Evolutionary conservation across 2,888 invertebrate species (phyloP).

Genomic region (Tenthredo amoena): DNA sequence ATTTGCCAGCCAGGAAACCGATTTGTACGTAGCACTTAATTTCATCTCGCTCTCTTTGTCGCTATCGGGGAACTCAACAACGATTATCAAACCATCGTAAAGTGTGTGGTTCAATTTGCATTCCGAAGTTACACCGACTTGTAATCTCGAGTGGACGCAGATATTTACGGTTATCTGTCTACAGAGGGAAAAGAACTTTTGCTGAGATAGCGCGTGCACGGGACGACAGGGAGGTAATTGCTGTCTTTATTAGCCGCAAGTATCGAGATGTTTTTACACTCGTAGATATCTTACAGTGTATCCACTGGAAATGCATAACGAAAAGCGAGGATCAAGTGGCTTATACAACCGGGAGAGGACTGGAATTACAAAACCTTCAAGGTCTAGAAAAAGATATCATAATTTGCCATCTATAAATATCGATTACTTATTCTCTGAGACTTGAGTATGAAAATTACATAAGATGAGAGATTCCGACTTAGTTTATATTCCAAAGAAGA

Average conservation of each 20-base stretch:
- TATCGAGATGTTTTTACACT: slow-evolving; percentile 17
- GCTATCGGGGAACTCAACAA: not conserved
- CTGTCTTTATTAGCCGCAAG: slow-evolving; percentile 36
- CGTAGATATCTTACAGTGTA: not conserved
- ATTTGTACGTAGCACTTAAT: not conserved
- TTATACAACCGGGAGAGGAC: not conserved
- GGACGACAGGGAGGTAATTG: slow-evolving; percentile 8
- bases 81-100: slow-evolving; percentile 10
- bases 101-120: slow-evolving; percentile 34
- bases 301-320: not conserved
- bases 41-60: not conserved
- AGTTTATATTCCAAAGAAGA: not conserved
- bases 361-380: slow-evolving; percentile 5
- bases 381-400: not conserved
- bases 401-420: not conserved
- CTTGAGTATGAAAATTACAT: not conserved
- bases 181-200: not conserved
- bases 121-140: slow-evolving; percentile 23
- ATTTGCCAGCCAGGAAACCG: not conserved
- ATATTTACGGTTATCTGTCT: slow-evolving; percentile 2
- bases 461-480: not conserved
- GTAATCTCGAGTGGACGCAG: slow-evolving; percentile 15
- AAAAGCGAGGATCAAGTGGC: not conserved
- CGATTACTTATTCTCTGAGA: not conserved
- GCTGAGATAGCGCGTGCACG: not conserved